A percentile compares a stretch with the other conserved stretches of the same genome.
phyloP scores from a whole-genome alignment of 2,888 invertebrate genomes.

The Alsophila aescularia region DNA sequence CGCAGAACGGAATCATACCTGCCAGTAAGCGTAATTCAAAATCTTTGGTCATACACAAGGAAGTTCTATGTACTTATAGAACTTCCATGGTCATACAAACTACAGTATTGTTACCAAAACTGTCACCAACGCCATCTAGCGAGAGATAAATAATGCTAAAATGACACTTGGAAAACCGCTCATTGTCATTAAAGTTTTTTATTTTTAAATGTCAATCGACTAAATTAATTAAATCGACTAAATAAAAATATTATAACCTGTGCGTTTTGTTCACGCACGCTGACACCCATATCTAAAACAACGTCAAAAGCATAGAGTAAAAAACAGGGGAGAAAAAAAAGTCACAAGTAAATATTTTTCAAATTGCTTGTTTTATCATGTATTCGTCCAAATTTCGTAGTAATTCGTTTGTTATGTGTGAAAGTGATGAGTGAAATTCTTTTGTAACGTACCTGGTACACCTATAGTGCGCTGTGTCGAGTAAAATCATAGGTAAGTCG shows the following conservation, averaged over 20 bases:
- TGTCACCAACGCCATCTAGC: too few species aligned
- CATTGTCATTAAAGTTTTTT: too few species aligned
- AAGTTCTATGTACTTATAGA: too few species aligned
- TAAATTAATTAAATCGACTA: too few species aligned
- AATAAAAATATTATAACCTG: background rate
- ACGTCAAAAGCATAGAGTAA: conserved; percentile 7
- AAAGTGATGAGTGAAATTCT: conserved; percentile 18
- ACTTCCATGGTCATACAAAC: too few species aligned
- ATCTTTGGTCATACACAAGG: too few species aligned
- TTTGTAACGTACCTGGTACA: background rate
- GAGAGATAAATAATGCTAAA: too few species aligned
- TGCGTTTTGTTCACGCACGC: background rate
- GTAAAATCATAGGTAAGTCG: conserved; percentile 44
- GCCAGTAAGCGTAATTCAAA: too few species aligned
- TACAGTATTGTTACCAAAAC: too few species aligned
- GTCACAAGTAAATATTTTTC: conserved; percentile 31
- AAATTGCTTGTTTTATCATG: conserved; percentile 25
- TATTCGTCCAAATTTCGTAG: conserved; percentile 7
- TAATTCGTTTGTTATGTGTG: conserved; percentile 23
- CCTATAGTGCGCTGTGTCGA: background rate
- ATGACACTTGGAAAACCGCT: too few species aligned
- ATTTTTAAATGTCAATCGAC: too few species aligned
- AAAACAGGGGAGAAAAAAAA: conserved; percentile 25
- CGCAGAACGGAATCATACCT: too few species aligned
- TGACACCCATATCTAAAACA: background rate